These are phyloP conservation scores for Chromis chromis DNA, from an alignment of 2,797 vertebrate species.

Conservation along the genomic window DNA sequence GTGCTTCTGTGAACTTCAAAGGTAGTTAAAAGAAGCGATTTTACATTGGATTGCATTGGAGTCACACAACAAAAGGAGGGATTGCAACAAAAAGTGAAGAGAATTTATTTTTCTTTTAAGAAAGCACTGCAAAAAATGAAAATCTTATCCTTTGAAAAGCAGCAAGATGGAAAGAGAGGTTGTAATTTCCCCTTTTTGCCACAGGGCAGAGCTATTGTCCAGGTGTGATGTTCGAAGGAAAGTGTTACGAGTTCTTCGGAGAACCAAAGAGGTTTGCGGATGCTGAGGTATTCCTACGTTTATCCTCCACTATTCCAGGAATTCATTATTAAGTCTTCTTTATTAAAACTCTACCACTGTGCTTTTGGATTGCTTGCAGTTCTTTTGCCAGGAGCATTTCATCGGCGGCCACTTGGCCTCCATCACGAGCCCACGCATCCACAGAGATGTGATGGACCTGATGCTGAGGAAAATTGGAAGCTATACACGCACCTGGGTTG, in stretches of 20 bases:
- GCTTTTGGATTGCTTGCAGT: slow-evolving; percentile 40
- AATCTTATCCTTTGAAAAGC: too few relatives aligned
- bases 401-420: slow-evolving; percentile 72
- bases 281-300: slow-evolving; percentile 60
- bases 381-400: slow-evolving; percentile 62
- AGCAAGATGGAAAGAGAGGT: not conserved
- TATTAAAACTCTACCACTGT: not conserved
- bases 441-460: slow-evolving; percentile 58
- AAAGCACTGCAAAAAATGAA: too few relatives aligned
- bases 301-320: not conserved
- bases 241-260: slow-evolving; percentile 68
- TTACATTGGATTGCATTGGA: too few relatives aligned
- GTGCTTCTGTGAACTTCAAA: too few relatives aligned
- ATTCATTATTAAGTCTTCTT: not conserved
- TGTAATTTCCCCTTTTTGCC: slow-evolving; percentile 54
- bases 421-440: slow-evolving; percentile 60
- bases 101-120: too few relatives aligned
- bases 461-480: slow-evolving; percentile 46
- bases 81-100: too few relatives aligned
- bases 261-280: slow-evolving; percentile 37
- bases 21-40: too few relatives aligned
- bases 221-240: slow-evolving; percentile 46
- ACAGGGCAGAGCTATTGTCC: slow-evolving; percentile 50
- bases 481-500: slow-evolving; percentile 66
- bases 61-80: too few relatives aligned